Percentiles rank a stretch among this genome's conserved stretches.
Conservation (phyloP, 2,797 vertebrate genomes). For the Eremophila alpestris region DNA sequence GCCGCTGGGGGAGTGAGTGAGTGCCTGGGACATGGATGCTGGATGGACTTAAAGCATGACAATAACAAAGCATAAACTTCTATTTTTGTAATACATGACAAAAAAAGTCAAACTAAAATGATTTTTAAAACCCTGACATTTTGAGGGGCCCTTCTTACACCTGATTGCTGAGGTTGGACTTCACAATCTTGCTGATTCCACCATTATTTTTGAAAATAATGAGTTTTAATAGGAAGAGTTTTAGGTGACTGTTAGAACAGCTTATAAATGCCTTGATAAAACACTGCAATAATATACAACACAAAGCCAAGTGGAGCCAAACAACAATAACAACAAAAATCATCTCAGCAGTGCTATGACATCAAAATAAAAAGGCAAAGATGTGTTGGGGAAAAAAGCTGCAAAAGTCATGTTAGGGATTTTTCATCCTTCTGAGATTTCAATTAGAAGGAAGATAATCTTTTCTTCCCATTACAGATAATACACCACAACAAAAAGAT, state of each 20-base stretch:
- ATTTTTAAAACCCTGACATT: not conserved
- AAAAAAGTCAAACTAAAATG: not conserved
- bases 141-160: not conserved
- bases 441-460: slow-evolving; percentile 24
- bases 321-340: not conserved
- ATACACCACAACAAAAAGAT: slow-evolving; percentile 41
- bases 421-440: slow-evolving; percentile 15
- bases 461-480: not conserved
- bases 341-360: not conserved
- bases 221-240: not conserved
- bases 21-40: not conserved
- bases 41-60: not conserved
- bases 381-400: not conserved
- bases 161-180: not conserved
- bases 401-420: not conserved
- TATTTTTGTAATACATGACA: not conserved
- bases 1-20: not conserved
- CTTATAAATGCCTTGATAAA: not conserved
- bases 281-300: not conserved
- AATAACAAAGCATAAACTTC: not conserved
- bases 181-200: not conserved
- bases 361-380: not conserved
- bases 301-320: not conserved
- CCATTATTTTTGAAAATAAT: not conserved
- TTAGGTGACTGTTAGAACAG: not conserved